phyloP scores from a whole-genome alignment of 2,888 invertebrate species.

The Heliconius ethilla region DNA sequence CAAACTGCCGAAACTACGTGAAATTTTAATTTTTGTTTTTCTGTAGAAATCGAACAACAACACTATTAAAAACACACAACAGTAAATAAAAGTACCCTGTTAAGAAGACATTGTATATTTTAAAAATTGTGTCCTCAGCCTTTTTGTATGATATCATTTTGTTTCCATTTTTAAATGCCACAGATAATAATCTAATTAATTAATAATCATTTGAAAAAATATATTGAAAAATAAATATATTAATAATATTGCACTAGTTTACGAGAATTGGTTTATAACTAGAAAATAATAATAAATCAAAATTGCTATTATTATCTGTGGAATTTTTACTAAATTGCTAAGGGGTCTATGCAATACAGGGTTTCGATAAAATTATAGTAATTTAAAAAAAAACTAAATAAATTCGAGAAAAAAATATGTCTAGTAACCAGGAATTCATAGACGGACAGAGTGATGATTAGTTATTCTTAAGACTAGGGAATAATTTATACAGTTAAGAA shows the following conservation, averaged over 20 bases:
- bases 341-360: constrained; percentile 77
- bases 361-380: constrained; percentile 58
- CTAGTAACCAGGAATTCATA: constrained; percentile 50
- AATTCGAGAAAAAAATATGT: constrained; percentile 45
- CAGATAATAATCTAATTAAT: constrained; percentile 53
- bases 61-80: constrained; percentile 71
- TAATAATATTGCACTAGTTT: constrained; percentile 17
- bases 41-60: constrained; percentile 64
- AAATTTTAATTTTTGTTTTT: constrained; percentile 52
- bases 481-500: constrained; percentile 44
- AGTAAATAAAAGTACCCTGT: constrained; percentile 80
- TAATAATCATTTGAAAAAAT: not conserved
- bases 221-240: constrained; percentile 11
- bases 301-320: constrained; percentile 55
- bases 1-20: constrained; percentile 50
- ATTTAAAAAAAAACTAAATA: constrained; percentile 46
- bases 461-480: constrained; percentile 56
- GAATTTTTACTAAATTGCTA: constrained; percentile 72
- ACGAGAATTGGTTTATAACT: constrained; percentile 8
- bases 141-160: constrained; percentile 75
- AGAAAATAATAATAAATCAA: not conserved
- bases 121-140: constrained; percentile 81
- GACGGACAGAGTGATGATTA: constrained; percentile 61
- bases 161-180: constrained; percentile 59
- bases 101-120: constrained; percentile 81